Percentiles rank a stretch among this genome's conserved stretches.
Conservation (phyloP, 1,140 invertebrate species). For the Hylaeus volcanicus region DNA sequence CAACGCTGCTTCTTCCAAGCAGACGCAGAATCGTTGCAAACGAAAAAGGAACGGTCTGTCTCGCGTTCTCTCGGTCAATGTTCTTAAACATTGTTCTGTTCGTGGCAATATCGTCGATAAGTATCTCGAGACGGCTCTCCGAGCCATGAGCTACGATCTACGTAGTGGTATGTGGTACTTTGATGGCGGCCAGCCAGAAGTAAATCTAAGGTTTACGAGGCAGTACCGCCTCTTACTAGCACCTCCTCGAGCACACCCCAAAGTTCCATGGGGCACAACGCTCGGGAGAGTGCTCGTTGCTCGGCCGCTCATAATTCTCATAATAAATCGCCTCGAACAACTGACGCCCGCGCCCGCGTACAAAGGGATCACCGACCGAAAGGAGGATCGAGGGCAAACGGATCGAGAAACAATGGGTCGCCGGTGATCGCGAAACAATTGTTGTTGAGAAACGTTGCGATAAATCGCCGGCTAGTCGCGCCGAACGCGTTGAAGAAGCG, state of each 20-base stretch:
- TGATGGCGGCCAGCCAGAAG: constrained; percentile 80
- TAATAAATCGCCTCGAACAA: constrained; percentile 78
- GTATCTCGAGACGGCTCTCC: constrained; percentile 74
- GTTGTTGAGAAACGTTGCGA: constrained; percentile 44
- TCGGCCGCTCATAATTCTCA: constrained; percentile 77
- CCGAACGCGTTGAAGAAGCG: background rate
- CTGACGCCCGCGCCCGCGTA: constrained; percentile 66
- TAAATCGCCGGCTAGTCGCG: constrained; percentile 11
- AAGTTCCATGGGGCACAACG: constrained; percentile 69
- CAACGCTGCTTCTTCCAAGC: background rate
- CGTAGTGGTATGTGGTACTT: constrained; percentile 73
- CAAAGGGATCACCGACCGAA: constrained; percentile 61
- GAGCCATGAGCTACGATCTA: constrained; percentile 54
- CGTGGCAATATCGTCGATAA: constrained; percentile 76
- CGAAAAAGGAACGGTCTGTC: background rate
- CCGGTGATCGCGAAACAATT: constrained; percentile 52
- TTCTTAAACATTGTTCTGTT: constrained; percentile 63
- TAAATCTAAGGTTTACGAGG: constrained; percentile 82
- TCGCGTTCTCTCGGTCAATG: constrained; percentile 11
- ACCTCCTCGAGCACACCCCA: constrained; percentile 79
- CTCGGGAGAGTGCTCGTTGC: constrained; percentile 59
- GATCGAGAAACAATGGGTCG: constrained; percentile 45
- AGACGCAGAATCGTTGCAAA: too few species aligned
- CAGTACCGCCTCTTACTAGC: constrained; percentile 81
- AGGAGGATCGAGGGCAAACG: constrained; percentile 28